Conservation (phyloP, 2,113 vertebrate species). For the Cyprinodon tularosa region DNA sequence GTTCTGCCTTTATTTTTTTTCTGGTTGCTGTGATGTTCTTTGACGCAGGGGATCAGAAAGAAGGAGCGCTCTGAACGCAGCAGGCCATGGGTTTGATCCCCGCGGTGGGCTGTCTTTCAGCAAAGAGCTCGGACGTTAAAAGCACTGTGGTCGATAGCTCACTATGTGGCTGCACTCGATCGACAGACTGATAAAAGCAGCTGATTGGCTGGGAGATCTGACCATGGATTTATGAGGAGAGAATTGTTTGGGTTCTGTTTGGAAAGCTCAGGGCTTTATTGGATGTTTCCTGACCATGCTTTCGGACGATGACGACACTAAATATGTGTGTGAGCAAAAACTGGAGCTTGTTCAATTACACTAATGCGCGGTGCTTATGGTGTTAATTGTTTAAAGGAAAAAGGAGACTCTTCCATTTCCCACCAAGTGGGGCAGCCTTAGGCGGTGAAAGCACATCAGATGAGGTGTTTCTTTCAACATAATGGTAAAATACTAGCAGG, state of each 20-base stretch:
- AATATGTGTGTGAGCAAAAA: slow-evolving; percentile 5
- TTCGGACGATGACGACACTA: neutral
- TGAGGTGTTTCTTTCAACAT: slow-evolving; percentile 34
- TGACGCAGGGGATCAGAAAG: slow-evolving; percentile 20
- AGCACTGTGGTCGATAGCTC: slow-evolving; percentile 52
- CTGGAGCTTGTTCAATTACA: slow-evolving; percentile 25
- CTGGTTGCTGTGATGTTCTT: slow-evolving; percentile 38
- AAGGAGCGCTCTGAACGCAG: slow-evolving; percentile 25
- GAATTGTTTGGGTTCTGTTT: slow-evolving; percentile 11
- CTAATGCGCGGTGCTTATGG: slow-evolving; percentile 7
- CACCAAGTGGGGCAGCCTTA: slow-evolving; percentile 38
- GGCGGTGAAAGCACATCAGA: slow-evolving; percentile 55
- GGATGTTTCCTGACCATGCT: slow-evolving; percentile 15
- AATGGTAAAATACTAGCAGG: slow-evolving; percentile 20
- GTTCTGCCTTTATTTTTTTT: neutral
- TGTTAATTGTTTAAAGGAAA: neutral
- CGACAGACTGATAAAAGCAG: slow-evolving; percentile 20
- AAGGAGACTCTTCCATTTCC: slow-evolving; percentile 27
- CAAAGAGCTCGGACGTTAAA: slow-evolving; percentile 29
- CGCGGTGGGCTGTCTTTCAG: slow-evolving; percentile 36
- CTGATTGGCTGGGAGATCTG: slow-evolving; percentile 43
- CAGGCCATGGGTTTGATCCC: slow-evolving; percentile 54
- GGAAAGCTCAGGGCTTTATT: neutral
- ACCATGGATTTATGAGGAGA: slow-evolving; percentile 25
- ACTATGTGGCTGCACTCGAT: slow-evolving; percentile 22